Conservation (phyloP, 2,797 vertebrate genomes). For the Pogoniulus pusillus region DNA sequence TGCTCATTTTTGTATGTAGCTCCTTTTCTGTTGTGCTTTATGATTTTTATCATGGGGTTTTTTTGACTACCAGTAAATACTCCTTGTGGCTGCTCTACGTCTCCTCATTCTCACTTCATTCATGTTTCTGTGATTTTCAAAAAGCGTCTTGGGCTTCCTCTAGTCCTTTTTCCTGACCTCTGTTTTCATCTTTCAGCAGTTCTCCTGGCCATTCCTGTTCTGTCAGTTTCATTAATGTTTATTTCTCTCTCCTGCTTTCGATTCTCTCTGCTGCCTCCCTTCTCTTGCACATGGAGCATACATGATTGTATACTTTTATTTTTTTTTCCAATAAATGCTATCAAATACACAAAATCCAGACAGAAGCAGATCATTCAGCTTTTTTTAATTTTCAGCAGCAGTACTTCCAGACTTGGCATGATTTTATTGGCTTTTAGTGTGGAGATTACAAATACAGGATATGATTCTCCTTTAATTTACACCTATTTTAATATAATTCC, state of each 20-base stretch:
- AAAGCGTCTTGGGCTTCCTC: constrained; percentile 37
- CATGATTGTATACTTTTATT: not conserved
- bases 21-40: not conserved
- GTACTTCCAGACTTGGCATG: not conserved
- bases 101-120: not conserved
- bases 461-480: not conserved
- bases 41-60: constrained; percentile 15
- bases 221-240: not conserved
- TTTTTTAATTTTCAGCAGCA: not conserved
- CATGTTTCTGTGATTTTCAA: constrained; percentile 6
- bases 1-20: not conserved
- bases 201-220: not conserved
- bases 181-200: constrained; percentile 46
- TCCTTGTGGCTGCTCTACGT: not conserved
- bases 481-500: not conserved
- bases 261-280: not conserved
- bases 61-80: not conserved
- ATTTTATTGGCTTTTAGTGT: not conserved
- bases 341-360: not conserved
- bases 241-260: not conserved
- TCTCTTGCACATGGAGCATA: not conserved
- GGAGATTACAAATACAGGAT: not conserved
- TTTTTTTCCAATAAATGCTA: not conserved
- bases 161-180: constrained; percentile 47
- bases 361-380: not conserved